These are phyloP conservation scores for Holcopasites calliopsidis DNA, from an alignment of 1,140 invertebrate genomes.

Conservation along the genomic window DNA sequence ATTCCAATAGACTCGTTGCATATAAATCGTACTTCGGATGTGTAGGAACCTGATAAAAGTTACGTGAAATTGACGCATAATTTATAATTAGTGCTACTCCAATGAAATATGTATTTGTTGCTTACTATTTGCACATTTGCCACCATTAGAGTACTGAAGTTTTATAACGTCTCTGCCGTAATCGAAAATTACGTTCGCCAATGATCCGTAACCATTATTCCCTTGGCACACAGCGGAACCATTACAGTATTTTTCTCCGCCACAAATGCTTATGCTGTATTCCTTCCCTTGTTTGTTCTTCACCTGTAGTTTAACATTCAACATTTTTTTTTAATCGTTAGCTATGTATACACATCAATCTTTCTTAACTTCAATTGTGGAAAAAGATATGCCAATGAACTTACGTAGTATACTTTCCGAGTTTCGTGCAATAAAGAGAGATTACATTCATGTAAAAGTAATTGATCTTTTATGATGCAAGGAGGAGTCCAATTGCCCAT, in stretches of 20 bases:
- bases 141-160: constrained; percentile 64
- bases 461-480: constrained; percentile 62
- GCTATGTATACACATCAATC: too few relatives aligned
- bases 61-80: neutral
- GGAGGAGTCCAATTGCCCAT: constrained; percentile 57
- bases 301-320: constrained; percentile 34
- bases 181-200: constrained; percentile 63
- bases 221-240: constrained; percentile 64
- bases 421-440: constrained; percentile 54
- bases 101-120: neutral
- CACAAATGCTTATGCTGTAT: constrained; percentile 67
- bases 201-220: constrained; percentile 60
- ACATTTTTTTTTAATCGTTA: neutral
- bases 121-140: constrained; percentile 66
- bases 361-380: too few relatives aligned
- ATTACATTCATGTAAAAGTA: constrained; percentile 58
- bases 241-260: constrained; percentile 59
- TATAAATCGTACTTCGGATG: constrained; percentile 62
- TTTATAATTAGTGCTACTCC: neutral
- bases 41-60: constrained; percentile 50
- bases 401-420: constrained; percentile 57
- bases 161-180: constrained; percentile 63
- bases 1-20: constrained; percentile 59
- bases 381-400: constrained; percentile 17
- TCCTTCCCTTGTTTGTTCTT: constrained; percentile 40